Evolutionary conservation across 2,888 invertebrate species (phyloP), one percentile per base, ranked within the genome.

Genomic region (Eumacrocentrus americanus): DNA sequence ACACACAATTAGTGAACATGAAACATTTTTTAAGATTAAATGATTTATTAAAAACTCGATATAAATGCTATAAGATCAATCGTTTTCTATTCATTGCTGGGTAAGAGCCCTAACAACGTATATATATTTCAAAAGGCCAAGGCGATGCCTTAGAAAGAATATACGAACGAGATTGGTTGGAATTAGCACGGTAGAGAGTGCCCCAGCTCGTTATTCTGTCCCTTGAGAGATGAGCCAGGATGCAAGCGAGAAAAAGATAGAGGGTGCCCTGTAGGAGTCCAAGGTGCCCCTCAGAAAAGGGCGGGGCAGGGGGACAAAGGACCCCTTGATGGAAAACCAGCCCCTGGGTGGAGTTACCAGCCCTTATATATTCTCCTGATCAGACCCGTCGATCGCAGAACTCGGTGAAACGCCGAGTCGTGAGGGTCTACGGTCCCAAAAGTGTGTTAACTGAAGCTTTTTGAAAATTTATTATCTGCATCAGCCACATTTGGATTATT

Each of bases 321-420:
- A 68, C 72, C 72, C 72, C 66, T 63, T 64, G 60, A 65, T 42
- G 61, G 67, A 68, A 38, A 53, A 73, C 74, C 79, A 77, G 75
- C 78, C 80, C 78, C 74, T 75, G 76, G 80, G 80, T 78, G 80
- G 80, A 80, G 80, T 77, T 74, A 69, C 52, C 64, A 69, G 64
- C 69, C 68, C 64, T 63, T 76, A 75, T 75, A 77, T 75, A 74
- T 68, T 62, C 38, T 56, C 57, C 37, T 48, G 23, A 57, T 46
- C 37, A 62, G 67, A 63, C 61, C 70, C 67, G 54, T 53, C 47
- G 66, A 65, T 35, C 67, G 60, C 73, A 78, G 70, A 78, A 67
- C 67, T 67, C 68, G 67, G 67, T 69, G 58, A 60, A 70, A 66
- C 67, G 57, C 63, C 70, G 72, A 63, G 62, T 64, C 20, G 68